A percentile compares a stretch with the other conserved stretches of the same genome.
phyloP scores from a whole-genome alignment of 2,888 invertebrate genomes.

The Gastrophysa polygoni region DNA sequence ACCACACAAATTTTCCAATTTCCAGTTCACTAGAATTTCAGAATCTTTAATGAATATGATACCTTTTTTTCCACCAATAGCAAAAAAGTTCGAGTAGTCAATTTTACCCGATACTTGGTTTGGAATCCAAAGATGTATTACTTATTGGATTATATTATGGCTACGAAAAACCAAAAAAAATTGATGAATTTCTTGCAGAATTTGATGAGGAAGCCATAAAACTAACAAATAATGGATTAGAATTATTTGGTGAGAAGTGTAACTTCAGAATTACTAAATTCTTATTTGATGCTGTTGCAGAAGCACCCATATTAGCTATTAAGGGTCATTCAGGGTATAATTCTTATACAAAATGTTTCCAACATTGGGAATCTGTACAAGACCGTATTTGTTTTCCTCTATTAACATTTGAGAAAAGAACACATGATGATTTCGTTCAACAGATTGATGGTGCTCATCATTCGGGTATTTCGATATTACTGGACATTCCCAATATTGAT shows the following conservation, averaged over 20 bases:
- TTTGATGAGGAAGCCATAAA: neutral
- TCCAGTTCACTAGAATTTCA: conserved; percentile 3
- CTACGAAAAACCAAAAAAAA: conserved; percentile 12
- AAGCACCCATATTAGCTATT: conserved; percentile 11
- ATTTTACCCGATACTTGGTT: conserved; percentile 7
- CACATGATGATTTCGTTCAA: conserved; percentile 24
- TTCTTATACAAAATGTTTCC: conserved; percentile 25
- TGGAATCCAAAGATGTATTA: conserved; percentile 3
- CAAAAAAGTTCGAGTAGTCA: conserved; percentile 4
- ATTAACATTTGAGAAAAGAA: conserved; percentile 20
- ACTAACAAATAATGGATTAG: neutral
- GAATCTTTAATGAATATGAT: conserved; percentile 8
- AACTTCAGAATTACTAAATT: conserved; percentile 6
- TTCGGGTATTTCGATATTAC: conserved; percentile 15
- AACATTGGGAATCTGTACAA: conserved; percentile 13
- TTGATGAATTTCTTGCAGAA: neutral
- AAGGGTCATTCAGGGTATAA: conserved; percentile 14
- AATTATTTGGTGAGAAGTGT: neutral
- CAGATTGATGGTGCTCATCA: conserved; percentile 28
- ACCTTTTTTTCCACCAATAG: conserved; percentile 11
- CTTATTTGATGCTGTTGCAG: conserved; percentile 13
- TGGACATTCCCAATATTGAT: conserved; percentile 23
- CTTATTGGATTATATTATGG: conserved; percentile 12
- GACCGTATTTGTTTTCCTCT: conserved; percentile 24
- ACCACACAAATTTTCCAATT: conserved; percentile 1